Percentiles rank a stretch among this genome's conserved stretches.
Evolutionary conservation across 2,888 invertebrate species (phyloP).

Genomic region (Chelonus formosanus): DNA sequence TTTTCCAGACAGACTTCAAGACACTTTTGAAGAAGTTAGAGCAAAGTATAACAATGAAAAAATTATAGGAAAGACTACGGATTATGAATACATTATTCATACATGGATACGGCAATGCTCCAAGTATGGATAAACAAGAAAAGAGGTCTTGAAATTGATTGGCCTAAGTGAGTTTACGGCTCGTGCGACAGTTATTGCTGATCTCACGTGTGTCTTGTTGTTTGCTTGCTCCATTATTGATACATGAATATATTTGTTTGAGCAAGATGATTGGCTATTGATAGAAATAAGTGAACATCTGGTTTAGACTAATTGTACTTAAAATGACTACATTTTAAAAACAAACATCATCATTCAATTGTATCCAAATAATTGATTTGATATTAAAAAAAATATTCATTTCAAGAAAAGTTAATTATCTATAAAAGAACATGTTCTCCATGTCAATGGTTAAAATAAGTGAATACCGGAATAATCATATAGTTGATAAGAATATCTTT

Average conservation of each 20-base stretch:
- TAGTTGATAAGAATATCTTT: too few species aligned
- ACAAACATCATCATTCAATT: too few species aligned
- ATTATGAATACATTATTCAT: constrained; percentile 34
- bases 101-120: constrained; percentile 4
- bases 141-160: constrained; percentile 33
- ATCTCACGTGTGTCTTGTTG: constrained; percentile 19
- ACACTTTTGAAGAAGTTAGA: constrained; percentile 16
- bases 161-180: constrained; percentile 33
- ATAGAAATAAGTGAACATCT: constrained; percentile 26
- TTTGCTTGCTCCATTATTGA: constrained; percentile 23
- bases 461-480: too few species aligned
- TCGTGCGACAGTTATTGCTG: constrained; percentile 34
- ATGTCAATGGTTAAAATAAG: too few species aligned
- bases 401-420: too few species aligned
- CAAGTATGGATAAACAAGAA: constrained; percentile 22
- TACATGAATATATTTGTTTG: constrained; percentile 26
- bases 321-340: too few species aligned
- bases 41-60: constrained; percentile 4
- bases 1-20: constrained; percentile 7
- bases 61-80: constrained; percentile 6
- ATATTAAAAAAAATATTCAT: too few species aligned
- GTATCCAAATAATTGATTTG: too few species aligned
- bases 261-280: constrained; percentile 29
- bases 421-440: too few species aligned
- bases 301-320: neutral